Evolutionary conservation across 2,113 vertebrate genomes (phyloP), one percentile per base, ranked within the genome.

Genomic region (Rhombomys opimus): DNA sequence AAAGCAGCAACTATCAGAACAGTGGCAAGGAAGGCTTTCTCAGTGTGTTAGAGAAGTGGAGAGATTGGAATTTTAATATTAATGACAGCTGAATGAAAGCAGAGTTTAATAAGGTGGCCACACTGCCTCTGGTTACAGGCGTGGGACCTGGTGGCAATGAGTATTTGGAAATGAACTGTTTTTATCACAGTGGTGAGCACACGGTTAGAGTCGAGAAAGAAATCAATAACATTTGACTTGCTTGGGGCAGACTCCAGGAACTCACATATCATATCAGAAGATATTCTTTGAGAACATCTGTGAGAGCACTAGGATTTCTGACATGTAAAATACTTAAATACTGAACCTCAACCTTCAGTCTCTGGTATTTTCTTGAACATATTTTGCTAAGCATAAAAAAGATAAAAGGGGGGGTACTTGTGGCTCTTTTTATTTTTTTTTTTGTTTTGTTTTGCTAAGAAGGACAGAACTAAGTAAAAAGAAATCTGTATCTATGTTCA

Each of bases 401-500:
- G 46, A 46, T 46, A 93, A 61, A 93, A 9, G 52, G 17, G 67
- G 11, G 41, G 35, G 14, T 17, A 3, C 9, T 25, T 41, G 12
- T 32, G 76, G 50, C 20, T 9, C 20, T 25, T 61, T 84, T 4
- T 73, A 1, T 76, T 92, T 86, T 1, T n/a, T 84, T 4, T 73
- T 1, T 76, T 92, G 81, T 1, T n/a, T 87, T 72, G 2, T 88
- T 88, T 54, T 65, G 35, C 50, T 78, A 92, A 91, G 20, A 95
- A 94, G 27, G 41, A 13, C 22, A 82, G 75, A 80, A 70, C 85
- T 90, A 90, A 93, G 76, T 94, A 68, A 68, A 93, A 92, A 63
- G 30, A 91, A 87, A 32, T 17, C 23, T 54, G 22, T 8, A 72
- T 10, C 77, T 75, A 32, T 12, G 52, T 25, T 25, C 9, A 8